Conservation (phyloP, 2,113 vertebrate genomes). For the Arenaria interpres region DNA sequence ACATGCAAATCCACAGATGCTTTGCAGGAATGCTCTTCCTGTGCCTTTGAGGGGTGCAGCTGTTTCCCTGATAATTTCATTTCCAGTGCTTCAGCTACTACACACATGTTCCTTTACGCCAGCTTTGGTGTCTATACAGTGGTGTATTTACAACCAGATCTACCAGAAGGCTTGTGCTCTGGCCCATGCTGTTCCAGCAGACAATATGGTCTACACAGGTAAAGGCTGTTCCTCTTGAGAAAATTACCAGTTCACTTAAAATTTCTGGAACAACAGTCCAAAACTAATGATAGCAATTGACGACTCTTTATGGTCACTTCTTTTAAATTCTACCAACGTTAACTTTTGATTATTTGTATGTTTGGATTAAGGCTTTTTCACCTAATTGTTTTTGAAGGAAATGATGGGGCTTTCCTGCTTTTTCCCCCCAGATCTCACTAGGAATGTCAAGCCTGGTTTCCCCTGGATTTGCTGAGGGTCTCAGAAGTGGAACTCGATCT, state of each 20-base stretch:
- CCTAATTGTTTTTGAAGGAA: neutral
- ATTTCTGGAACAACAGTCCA: neutral
- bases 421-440: neutral
- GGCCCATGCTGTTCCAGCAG: accelerated
- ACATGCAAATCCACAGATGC: neutral
- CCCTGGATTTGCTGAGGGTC: neutral
- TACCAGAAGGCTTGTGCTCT: neutral
- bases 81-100: neutral
- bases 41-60: neutral
- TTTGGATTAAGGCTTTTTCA: neutral
- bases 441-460: neutral
- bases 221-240: neutral
- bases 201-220: neutral
- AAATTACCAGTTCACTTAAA: neutral
- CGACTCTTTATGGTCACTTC: neutral
- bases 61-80: neutral
- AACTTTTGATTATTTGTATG: neutral
- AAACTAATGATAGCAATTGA: neutral
- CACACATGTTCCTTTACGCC: accelerated
- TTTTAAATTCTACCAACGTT: neutral
- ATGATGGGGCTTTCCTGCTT: neutral
- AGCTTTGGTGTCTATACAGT: neutral
- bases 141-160: accelerated
- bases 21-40: neutral
- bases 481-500: neutral